Percentiles rank a stretch among this genome's conserved stretches.
These are phyloP conservation scores for Operophtera brumata DNA, from an alignment of 2,888 invertebrate genomes.

Conservation along the genomic window DNA sequence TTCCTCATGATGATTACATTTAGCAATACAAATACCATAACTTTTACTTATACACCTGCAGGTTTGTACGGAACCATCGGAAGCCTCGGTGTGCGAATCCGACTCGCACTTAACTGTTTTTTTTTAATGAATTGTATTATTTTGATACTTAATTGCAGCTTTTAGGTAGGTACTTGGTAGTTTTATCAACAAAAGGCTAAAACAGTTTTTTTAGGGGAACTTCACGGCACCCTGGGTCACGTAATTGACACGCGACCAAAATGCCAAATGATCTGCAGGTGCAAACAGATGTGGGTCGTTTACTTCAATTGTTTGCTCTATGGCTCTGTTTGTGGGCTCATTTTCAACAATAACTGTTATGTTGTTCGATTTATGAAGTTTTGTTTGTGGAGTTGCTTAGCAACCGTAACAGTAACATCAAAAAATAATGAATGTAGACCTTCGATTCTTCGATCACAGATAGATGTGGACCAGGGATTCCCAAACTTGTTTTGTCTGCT, in stretches of 20 bases:
- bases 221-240: constrained; percentile 22
- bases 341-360: constrained; percentile 4
- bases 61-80: too few species aligned
- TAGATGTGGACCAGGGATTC: too few species aligned
- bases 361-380: neutral
- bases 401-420: neutral
- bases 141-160: too few species aligned
- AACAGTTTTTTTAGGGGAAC: constrained; percentile 11
- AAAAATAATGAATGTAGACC: neutral
- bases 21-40: too few species aligned
- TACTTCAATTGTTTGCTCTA: constrained; percentile 21
- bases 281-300: constrained; percentile 23
- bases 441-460: too few species aligned
- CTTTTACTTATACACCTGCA: too few species aligned
- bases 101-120: too few species aligned
- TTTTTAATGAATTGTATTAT: too few species aligned
- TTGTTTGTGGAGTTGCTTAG: constrained; percentile 14
- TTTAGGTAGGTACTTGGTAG: neutral
- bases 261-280: constrained; percentile 34
- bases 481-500: too few species aligned
- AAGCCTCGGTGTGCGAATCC: too few species aligned
- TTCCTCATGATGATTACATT: too few species aligned
- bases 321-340: constrained; percentile 11
- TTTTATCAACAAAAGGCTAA: constrained; percentile 16
- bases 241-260: constrained; percentile 31